These are phyloP conservation scores for Hippopotamyrus pictus DNA, from an alignment of 2,797 vertebrate species.

Conservation along the genomic window DNA sequence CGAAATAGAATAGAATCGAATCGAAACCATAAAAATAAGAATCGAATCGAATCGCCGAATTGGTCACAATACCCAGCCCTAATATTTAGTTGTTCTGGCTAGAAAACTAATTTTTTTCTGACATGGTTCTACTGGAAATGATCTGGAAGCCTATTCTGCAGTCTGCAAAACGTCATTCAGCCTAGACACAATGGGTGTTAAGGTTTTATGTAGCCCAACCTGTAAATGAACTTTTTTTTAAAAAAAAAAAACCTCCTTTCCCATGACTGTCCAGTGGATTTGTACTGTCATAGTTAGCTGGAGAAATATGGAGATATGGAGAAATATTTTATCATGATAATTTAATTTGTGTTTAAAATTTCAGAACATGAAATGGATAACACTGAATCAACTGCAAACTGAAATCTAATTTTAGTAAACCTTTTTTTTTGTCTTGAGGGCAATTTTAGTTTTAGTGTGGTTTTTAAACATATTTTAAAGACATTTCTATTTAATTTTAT, in stretches of 20 bases:
- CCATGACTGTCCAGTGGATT: not conserved
- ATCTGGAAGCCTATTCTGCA: not conserved
- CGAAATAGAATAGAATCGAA: too few species aligned
- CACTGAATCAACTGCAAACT: not conserved
- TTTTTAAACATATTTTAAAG: not conserved
- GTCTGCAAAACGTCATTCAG: not conserved
- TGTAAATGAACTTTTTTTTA: not conserved
- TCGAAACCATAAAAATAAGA: too few species aligned
- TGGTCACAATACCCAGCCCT: too few species aligned
- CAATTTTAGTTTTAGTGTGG: not conserved
- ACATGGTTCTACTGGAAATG: not conserved
- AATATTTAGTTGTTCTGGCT: not conserved
- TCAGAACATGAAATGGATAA: not conserved
- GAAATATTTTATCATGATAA: too few species aligned
- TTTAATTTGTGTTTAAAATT: not conserved
- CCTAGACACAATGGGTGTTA: not conserved
- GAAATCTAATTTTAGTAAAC: not conserved
- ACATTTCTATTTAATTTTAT: not conserved
- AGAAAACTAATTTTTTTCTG: not conserved
- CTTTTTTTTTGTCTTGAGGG: too few species aligned
- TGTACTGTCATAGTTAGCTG: not conserved
- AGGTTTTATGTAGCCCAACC: not conserved
- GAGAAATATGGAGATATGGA: too few species aligned
- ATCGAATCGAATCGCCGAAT: too few species aligned
- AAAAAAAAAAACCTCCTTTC: not conserved